Conservation (phyloP, 2,888 invertebrate species). For the Desoria tigrina region DNA sequence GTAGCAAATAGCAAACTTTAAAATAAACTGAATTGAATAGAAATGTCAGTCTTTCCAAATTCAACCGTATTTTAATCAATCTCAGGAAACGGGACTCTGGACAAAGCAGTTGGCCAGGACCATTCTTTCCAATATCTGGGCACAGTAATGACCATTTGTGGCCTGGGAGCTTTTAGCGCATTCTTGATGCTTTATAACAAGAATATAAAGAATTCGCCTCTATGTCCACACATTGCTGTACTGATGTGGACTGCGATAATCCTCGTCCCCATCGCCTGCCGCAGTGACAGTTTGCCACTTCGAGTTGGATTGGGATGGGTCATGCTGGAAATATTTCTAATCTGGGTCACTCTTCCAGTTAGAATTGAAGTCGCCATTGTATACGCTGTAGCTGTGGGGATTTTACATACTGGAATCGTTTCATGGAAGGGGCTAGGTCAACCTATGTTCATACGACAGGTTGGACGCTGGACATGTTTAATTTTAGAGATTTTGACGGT, state of each 20-base stretch:
- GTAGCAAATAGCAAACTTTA: no score
- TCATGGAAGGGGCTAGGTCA: constrained; percentile 7
- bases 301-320: constrained; percentile 19
- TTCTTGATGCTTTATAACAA: neutral
- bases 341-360: constrained; percentile 20
- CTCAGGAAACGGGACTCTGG: neutral
- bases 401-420: neutral
- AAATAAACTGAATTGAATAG: no score
- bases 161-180: constrained; percentile 1
- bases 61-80: no score
- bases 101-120: neutral
- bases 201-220: neutral
- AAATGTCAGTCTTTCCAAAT: no score
- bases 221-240: neutral
- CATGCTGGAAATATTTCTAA: constrained; percentile 21
- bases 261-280: constrained; percentile 1
- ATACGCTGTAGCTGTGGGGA: neutral
- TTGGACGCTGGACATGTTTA: neutral
- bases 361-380: neutral
- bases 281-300: constrained; percentile 12
- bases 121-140: neutral
- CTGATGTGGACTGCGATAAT: constrained; percentile 3
- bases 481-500: neutral
- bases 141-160: neutral
- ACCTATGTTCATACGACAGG: constrained; percentile 3